Conservation (phyloP, 2,888 invertebrate species). For the Tillus elongatus region DNA sequence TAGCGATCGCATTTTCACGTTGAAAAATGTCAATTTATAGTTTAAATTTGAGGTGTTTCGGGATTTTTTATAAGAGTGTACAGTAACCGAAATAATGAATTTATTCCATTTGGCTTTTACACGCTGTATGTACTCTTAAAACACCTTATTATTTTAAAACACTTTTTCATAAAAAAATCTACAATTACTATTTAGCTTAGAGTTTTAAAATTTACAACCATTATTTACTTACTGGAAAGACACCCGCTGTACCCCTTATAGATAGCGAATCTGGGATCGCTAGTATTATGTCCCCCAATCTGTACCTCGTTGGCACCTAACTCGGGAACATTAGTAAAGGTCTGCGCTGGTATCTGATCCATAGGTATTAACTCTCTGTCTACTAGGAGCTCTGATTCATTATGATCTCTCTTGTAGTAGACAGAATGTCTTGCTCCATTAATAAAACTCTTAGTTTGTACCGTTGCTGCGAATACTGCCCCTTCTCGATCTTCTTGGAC, state of each 20-base stretch:
- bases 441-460: constrained; percentile 69
- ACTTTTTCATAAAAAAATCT: too few species aligned
- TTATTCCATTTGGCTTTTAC: too few species aligned
- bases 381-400: constrained; percentile 62
- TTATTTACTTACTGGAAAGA: constrained; percentile 65
- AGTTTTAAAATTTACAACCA: background rate
- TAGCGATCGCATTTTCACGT: too few species aligned
- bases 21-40: too few species aligned
- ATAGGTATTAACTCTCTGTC: constrained; percentile 68
- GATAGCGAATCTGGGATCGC: constrained; percentile 69
- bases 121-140: constrained; percentile 2
- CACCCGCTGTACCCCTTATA: constrained; percentile 86
- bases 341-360: constrained; percentile 58
- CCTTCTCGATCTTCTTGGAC: constrained; percentile 81
- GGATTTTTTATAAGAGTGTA: too few species aligned
- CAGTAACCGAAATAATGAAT: too few species aligned
- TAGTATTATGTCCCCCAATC: constrained; percentile 77
- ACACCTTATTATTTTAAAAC: too few species aligned
- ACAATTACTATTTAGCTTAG: too few species aligned
- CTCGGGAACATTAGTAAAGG: constrained; percentile 58
- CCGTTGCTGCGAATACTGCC: constrained; percentile 61
- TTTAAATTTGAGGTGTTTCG: too few species aligned
- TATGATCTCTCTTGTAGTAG: constrained; percentile 57
- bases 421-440: constrained; percentile 77
- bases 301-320: constrained; percentile 73